Conservation (phyloP, 2,888 invertebrate species). For the Antheraea yamamai region DNA sequence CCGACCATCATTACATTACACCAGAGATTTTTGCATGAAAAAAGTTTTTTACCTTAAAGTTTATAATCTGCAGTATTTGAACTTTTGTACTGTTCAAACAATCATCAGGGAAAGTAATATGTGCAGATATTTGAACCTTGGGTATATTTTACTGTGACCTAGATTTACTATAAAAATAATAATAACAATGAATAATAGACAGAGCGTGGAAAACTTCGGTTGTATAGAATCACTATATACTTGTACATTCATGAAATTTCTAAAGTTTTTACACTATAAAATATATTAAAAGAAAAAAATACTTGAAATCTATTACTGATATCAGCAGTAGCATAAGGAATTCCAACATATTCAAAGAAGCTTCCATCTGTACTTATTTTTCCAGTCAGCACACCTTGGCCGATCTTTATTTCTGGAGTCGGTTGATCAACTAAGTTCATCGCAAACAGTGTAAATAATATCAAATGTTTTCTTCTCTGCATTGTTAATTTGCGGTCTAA, state of each 20-base stretch:
- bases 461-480: constrained; percentile 37
- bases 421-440: constrained; percentile 48
- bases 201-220: too few species aligned
- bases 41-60: too few species aligned
- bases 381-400: constrained; percentile 45
- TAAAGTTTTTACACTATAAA: background rate
- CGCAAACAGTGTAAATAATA: constrained; percentile 44
- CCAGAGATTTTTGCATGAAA: too few species aligned
- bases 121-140: too few species aligned
- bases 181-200: too few species aligned
- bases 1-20: too few species aligned
- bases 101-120: too few species aligned
- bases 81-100: too few species aligned
- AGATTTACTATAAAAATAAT: too few species aligned
- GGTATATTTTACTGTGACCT: too few species aligned
- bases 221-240: too few species aligned
- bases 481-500: constrained; percentile 24
- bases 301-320: constrained; percentile 40
- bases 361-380: constrained; percentile 45
- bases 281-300: background rate
- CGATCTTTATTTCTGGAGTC: constrained; percentile 46
- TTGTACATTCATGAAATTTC: background rate
- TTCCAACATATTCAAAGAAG: constrained; percentile 47
- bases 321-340: constrained; percentile 46
- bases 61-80: too few species aligned